Conservation (phyloP, 2,113 vertebrate genomes). For the Phalacrocorax carbo region DNA sequence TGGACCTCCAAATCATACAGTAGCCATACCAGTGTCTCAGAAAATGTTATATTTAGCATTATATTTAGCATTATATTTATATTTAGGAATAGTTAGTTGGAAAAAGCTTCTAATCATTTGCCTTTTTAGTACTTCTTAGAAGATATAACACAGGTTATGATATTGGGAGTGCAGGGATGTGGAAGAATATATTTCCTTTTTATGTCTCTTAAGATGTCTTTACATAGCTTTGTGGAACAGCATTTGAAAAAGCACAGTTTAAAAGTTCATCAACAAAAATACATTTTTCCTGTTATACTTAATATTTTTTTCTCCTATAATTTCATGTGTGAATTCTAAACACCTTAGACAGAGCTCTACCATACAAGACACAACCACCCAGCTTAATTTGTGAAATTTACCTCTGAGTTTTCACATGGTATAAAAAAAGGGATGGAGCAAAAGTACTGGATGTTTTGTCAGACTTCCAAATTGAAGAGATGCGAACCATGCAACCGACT, state of each 20-base stretch:
- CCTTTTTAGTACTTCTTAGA: neutral
- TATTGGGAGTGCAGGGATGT: too few species aligned
- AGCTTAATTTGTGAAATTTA: neutral
- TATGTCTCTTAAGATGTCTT: neutral
- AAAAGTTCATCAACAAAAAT: neutral
- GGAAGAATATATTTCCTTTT: neutral
- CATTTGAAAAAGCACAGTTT: neutral
- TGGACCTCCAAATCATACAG: neutral
- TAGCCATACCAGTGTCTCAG: neutral
- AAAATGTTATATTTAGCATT: neutral
- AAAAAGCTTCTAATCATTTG: neutral
- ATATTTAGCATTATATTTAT: too few species aligned
- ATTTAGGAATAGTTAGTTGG: neutral
- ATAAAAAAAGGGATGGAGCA: neutral
- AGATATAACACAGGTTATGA: too few species aligned
- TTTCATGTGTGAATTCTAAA: neutral
- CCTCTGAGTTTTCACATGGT: neutral
- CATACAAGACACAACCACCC: rapidly evolving
- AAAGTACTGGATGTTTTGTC: neutral
- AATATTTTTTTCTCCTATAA: too few species aligned
- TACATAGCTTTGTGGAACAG: neutral
- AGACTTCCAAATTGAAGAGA: neutral
- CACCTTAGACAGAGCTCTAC: neutral
- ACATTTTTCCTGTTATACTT: neutral
- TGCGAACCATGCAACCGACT: rapidly evolving